Base-by-base conservation (phyloP, 2,797 vertebrate species). In the Leuciscus waleckii region DNA sequence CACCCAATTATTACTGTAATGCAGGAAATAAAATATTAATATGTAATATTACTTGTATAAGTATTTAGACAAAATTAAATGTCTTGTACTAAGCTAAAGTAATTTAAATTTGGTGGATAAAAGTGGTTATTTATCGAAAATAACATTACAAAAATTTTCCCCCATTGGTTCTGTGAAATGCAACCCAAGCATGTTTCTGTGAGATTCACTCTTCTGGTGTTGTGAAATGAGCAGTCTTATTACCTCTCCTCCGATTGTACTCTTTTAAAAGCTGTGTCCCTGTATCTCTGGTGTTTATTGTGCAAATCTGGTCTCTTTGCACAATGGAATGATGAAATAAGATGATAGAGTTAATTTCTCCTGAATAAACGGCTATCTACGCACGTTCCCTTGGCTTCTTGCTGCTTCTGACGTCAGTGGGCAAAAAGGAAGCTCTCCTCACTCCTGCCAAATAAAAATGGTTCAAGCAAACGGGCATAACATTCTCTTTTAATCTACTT, bases 401-500 rank as follows among this genome's bases (percentile, higher is more conserved):
- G 37, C 71, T n/a, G 51, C 23, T 26, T 86, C 67, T 86, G 71
- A 75, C 26, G 16, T 84, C 69, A 35, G 49, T 68, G 63, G 77
- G 23, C 29, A 46, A 37, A 82, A 78, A 58, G 46, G 78, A 70
- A 79, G 68, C 56, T 58, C 70, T 39, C 7, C 54, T 26, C 32
- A 4, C 7, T 86, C 10, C 43, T 26, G 54, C 41, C 35, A 68
- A 76, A 83, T n/a, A 43, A 56, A 84, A 84, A 73, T 61, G 43
- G 51, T 81, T 86, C 68, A 65, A 61, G 51, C 75, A 79, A 85
- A 75, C 75, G 49, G 70, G 49, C 79, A 61, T 79, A 85, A 78
- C 77, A 76, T 84, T 81, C 76, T 74, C 77, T 46, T 26, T 71
- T 74, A 85, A 86, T 88, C 82, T 86, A 83, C 77, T 78, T 85